These are phyloP conservation scores for Atethmia centrago DNA, from an alignment of 2,888 invertebrate genomes.

Conservation along the genomic window DNA sequence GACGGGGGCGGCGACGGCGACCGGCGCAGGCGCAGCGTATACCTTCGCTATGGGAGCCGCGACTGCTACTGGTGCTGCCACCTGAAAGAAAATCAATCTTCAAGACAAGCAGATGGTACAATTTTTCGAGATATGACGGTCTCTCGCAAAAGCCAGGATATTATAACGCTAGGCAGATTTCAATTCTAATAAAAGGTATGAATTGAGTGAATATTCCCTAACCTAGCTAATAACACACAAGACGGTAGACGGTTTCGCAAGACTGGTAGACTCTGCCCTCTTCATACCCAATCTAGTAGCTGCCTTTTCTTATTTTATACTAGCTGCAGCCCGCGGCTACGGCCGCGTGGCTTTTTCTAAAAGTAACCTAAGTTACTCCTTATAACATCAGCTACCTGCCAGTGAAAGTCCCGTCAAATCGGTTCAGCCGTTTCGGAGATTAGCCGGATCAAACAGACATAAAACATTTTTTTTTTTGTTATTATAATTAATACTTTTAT, in stretches of 20 bases:
- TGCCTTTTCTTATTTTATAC: too few relatives aligned
- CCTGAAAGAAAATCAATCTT: constrained; percentile 39
- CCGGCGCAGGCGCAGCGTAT: constrained; percentile 79
- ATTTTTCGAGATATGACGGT: background rate
- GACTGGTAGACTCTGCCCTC: background rate
- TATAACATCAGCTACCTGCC: too few relatives aligned
- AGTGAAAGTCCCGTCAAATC: too few relatives aligned
- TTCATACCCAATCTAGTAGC: background rate
- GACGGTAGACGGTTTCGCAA: background rate
- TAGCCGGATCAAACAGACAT: too few relatives aligned
- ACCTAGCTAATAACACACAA: background rate
- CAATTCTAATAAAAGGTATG: too few relatives aligned
- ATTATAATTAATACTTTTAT: too few relatives aligned
- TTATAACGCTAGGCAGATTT: background rate
- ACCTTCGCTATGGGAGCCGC: constrained; percentile 81
- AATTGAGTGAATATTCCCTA: background rate
- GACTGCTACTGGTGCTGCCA: constrained; percentile 74
- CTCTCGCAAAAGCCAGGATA: background rate
- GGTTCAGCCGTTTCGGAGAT: too few relatives aligned
- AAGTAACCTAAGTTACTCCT: too few relatives aligned
- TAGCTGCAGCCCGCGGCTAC: too few relatives aligned
- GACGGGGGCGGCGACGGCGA: constrained; percentile 82
- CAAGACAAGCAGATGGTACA: background rate
- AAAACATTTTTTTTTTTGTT: too few relatives aligned
- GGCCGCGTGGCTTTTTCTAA: too few relatives aligned